Conservation (phyloP, 2,113 vertebrate genomes). For the Cichladusa arquata region DNA sequence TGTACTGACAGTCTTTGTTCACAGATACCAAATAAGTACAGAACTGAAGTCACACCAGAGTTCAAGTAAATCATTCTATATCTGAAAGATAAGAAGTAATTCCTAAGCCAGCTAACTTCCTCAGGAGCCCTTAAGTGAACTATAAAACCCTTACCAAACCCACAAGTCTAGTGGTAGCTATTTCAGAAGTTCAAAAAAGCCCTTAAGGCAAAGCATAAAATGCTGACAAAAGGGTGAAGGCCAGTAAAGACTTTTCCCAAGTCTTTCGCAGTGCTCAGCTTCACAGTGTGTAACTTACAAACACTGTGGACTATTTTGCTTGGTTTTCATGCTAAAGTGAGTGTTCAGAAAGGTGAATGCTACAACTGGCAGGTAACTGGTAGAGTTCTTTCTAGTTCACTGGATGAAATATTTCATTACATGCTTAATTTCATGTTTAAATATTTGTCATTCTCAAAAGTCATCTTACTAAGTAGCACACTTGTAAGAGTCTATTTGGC, state of each 20-base stretch:
- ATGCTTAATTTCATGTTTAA: slow-evolving; percentile 44
- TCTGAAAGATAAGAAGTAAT: slow-evolving; percentile 49
- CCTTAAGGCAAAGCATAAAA: background rate
- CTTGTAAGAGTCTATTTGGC: slow-evolving; percentile 15
- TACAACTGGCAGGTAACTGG: background rate
- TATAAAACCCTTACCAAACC: background rate
- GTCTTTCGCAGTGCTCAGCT: background rate
- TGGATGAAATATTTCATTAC: slow-evolving; percentile 39
- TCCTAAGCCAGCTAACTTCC: slow-evolving; percentile 46
- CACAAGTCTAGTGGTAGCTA: background rate
- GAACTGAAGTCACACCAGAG: slow-evolving; percentile 1
- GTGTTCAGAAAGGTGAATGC: background rate
- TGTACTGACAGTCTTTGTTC: background rate
- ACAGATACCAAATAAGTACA: background rate
- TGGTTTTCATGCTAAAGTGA: background rate
- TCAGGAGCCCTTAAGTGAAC: slow-evolving; percentile 17
- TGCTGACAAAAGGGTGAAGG: background rate
- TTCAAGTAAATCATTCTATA: slow-evolving; percentile 51
- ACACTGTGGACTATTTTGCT: background rate
- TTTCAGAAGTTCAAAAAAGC: background rate
- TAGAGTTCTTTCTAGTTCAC: background rate
- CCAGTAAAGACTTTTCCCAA: background rate
- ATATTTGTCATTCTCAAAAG: slow-evolving; percentile 32
- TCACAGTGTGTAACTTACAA: background rate
- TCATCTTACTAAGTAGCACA: background rate